A percentile compares a stretch with the other conserved stretches of the same genome.
Conservation (phyloP, 2,888 invertebrate genomes). For the Papilio protenor region DNA sequence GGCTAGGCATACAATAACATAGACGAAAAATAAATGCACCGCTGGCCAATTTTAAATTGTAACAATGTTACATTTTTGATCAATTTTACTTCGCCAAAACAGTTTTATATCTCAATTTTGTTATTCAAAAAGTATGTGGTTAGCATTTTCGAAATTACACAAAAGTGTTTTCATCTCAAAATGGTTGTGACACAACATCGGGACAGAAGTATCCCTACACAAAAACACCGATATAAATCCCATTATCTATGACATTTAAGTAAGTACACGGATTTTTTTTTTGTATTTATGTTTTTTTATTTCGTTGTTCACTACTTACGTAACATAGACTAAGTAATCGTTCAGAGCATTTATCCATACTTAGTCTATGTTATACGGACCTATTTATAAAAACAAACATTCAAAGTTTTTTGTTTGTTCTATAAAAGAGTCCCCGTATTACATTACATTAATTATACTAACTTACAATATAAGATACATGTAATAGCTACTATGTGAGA, state of each 20-base stretch:
- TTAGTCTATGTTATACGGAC: slow-evolving; percentile 60
- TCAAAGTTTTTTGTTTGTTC: slow-evolving; percentile 45
- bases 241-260: slow-evolving; percentile 77
- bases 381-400: slow-evolving; percentile 63
- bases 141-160: slow-evolving; percentile 35
- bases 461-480: slow-evolving; percentile 74
- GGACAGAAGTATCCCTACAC: slow-evolving; percentile 56
- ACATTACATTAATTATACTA: slow-evolving; percentile 82
- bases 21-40: slow-evolving; percentile 70
- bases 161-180: slow-evolving; percentile 54
- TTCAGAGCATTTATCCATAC: slow-evolving; percentile 44
- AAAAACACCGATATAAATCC: slow-evolving; percentile 73
- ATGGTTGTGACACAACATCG: slow-evolving; percentile 71
- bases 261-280: slow-evolving; percentile 73
- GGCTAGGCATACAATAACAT: slow-evolving; percentile 70
- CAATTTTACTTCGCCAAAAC: slow-evolving; percentile 10
- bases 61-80: slow-evolving; percentile 28
- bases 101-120: neutral
- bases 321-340: slow-evolving; percentile 63
- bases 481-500: slow-evolving; percentile 73
- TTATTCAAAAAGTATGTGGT: slow-evolving; percentile 15
- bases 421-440: slow-evolving; percentile 65
- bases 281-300: slow-evolving; percentile 76
- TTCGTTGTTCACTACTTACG: slow-evolving; percentile 79
- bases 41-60: slow-evolving; percentile 58